These are phyloP conservation scores for Philotrypesis tridentata DNA, from an alignment of 1,140 invertebrate species.

Conservation along the genomic window DNA sequence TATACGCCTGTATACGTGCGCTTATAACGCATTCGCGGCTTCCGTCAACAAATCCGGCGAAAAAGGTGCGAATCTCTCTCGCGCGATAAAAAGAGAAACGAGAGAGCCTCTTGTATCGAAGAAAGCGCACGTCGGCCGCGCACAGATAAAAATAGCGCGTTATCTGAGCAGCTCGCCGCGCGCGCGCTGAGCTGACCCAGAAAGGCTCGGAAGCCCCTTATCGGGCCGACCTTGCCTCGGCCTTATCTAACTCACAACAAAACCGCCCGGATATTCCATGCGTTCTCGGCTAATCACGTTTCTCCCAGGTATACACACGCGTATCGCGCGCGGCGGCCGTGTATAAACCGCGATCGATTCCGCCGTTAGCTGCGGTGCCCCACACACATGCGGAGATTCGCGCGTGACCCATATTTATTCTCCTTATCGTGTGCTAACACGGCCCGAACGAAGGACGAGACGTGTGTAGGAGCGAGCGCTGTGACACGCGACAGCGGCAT, in stretches of 20 bases:
- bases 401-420: background rate
- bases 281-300: background rate
- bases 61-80: no score
- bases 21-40: no score
- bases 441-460: background rate
- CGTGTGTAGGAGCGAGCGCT: no score
- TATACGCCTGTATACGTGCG: no score
- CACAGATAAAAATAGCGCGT: background rate
- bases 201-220: constrained; percentile 20
- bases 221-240: constrained; percentile 42
- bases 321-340: no score
- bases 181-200: constrained; percentile 16
- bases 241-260: background rate
- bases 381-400: background rate
- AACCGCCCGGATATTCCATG: background rate
- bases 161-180: background rate
- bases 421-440: background rate
- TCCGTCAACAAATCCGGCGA: no score
- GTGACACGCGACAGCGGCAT: no score
- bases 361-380: no score
- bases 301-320: no score
- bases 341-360: no score
- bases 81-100: background rate
- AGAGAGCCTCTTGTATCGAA: background rate
- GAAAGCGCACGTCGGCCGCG: background rate